These are phyloP conservation scores for Apis mellifera DNA, from an alignment of 1,140 invertebrate genomes.

Conservation along the genomic window DNA sequence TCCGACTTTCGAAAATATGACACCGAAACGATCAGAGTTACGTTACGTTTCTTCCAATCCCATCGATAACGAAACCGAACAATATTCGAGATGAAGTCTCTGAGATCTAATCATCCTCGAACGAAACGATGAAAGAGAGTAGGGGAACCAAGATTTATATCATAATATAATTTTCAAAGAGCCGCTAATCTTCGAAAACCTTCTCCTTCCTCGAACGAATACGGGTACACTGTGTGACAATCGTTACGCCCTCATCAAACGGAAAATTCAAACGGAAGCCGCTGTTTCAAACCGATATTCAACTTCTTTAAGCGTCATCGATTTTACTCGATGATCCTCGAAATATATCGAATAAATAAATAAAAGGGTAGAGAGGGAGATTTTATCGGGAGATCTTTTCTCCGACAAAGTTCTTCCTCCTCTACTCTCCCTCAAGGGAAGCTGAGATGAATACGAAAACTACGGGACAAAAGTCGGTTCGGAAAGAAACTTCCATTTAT, in stretches of 20 bases:
- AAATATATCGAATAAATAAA: slow-evolving; percentile 2
- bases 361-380: neutral
- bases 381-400: slow-evolving; percentile 41
- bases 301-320: neutral
- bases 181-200: neutral
- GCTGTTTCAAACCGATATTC: too few species aligned
- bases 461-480: slow-evolving; percentile 33
- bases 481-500: slow-evolving; percentile 45
- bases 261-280: neutral
- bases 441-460: slow-evolving; percentile 45
- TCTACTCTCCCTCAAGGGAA: too few species aligned
- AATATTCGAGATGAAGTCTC: neutral
- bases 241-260: neutral
- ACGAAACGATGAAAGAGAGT: neutral
- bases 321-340: neutral
- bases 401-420: too few species aligned
- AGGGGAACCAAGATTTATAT: neutral
- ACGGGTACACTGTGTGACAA: slow-evolving; percentile 22
- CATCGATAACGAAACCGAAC: neutral
- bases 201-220: neutral
- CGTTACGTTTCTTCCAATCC: too few species aligned
- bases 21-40: too few species aligned
- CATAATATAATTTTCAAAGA: neutral
- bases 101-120: slow-evolving; percentile 1
- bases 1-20: slow-evolving; percentile 1